Conservation (phyloP, 2,113 vertebrate species). For the Nerophis ophidion region DNA sequence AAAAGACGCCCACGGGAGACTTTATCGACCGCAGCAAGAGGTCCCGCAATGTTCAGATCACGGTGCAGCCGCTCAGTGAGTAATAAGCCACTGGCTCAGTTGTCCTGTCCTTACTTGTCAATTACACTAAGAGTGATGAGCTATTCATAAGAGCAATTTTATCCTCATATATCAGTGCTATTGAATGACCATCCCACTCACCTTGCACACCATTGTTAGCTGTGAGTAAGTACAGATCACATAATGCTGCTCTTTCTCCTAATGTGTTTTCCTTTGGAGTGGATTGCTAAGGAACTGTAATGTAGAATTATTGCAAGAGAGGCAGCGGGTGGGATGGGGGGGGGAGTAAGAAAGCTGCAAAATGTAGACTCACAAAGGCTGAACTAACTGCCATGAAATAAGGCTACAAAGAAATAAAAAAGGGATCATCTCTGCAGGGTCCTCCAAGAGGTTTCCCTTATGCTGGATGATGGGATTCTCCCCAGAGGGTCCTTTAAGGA, state of each 20-base stretch:
- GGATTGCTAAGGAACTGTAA: conserved; percentile 58
- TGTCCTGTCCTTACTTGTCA: conserved; percentile 34
- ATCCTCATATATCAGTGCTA: conserved; percentile 36
- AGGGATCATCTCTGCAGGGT: conserved; percentile 41
- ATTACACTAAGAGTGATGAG: conserved; percentile 37
- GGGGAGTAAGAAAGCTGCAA: conserved; percentile 43
- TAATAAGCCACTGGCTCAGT: conserved; percentile 47
- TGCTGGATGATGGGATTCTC: conserved; percentile 54
- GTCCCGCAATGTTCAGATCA: conserved; percentile 92
- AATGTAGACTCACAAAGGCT: conserved; percentile 50
- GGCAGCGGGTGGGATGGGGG: conserved; percentile 1
- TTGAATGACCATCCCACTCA: conserved; percentile 11
- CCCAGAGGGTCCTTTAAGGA: conserved; percentile 23
- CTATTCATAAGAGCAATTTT: conserved; percentile 36
- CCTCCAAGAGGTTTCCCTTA: conserved; percentile 51
- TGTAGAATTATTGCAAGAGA: conserved; percentile 52
- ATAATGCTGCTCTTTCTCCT: conserved; percentile 52
- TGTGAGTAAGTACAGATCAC: conserved; percentile 37
- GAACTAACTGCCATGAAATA: conserved; percentile 69
- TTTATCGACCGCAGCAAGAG: conserved; percentile 95
- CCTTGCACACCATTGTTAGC: conserved; percentile 43
- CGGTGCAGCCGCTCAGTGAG: conserved; percentile 88
- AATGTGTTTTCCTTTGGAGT: conserved; percentile 60
- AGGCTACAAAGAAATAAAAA: conserved; percentile 54
- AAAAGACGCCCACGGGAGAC: conserved; percentile 87